A percentile compares a stretch with the other conserved stretches of the same genome.
phyloP scores from a whole-genome alignment of 2,888 invertebrate genomes.

The Ommatoiulus sabulosus region DNA sequence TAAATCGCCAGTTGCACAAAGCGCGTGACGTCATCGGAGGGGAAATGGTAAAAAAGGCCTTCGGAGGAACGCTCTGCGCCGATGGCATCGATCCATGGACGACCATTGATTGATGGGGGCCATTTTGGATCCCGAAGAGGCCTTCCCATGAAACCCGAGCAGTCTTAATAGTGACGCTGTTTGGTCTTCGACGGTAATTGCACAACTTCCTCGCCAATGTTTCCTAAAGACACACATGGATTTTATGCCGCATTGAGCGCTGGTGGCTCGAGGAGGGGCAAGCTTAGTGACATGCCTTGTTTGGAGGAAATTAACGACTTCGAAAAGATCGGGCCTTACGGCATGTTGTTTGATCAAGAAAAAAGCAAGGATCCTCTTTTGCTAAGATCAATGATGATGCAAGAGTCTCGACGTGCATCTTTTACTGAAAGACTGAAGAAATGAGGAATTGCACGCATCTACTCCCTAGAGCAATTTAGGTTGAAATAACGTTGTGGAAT shows the following conservation, averaged over 20 bases:
- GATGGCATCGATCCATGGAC: conserved; percentile 19
- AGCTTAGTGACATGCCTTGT: background rate
- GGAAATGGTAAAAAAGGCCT: background rate
- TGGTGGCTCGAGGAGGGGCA: background rate
- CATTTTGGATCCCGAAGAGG: background rate
- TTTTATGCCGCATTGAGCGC: background rate
- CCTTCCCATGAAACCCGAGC: background rate
- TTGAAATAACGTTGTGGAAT: too few species aligned
- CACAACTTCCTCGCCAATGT: background rate
- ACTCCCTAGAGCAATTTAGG: background rate
- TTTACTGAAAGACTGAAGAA: background rate
- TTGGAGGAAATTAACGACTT: background rate
- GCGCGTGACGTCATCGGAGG: conserved; percentile 13
- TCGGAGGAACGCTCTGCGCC: background rate
- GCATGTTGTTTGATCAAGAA: background rate
- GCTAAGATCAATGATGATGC: background rate
- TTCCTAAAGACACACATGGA: background rate
- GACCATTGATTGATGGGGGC: conserved; percentile 5
- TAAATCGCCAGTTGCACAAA: background rate
- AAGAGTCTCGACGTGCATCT: background rate
- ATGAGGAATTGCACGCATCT: background rate
- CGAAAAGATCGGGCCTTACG: background rate
- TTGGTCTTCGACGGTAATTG: background rate
- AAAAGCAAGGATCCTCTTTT: background rate
- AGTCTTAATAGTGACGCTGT: background rate